Evolutionary conservation across 2,113 vertebrate genomes (phyloP).

Genomic region (Carlito syrichta): DNA sequence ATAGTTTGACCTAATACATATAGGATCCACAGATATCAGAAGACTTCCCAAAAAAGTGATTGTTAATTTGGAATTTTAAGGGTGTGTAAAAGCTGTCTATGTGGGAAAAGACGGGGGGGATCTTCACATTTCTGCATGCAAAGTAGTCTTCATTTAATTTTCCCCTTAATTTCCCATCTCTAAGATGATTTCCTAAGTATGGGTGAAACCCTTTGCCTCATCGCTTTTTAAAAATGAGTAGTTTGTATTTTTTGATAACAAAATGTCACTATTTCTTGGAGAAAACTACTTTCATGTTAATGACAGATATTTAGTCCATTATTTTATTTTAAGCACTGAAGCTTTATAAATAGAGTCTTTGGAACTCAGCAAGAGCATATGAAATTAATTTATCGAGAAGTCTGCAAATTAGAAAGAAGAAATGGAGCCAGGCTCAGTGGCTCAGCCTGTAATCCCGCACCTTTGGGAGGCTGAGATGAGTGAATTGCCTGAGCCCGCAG

Average conservation of each 20-base stretch:
- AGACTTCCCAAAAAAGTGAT: not conserved
- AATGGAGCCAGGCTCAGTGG: no score
- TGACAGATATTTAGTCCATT: not conserved
- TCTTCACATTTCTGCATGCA: not conserved
- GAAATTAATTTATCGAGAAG: not conserved
- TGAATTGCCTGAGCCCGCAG: no score
- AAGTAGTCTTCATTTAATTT: not conserved
- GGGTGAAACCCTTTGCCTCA: not conserved
- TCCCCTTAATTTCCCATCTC: not conserved
- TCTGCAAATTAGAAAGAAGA: not conserved
- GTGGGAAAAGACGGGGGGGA: not conserved
- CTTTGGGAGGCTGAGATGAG: no score
- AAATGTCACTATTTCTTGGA: not conserved
- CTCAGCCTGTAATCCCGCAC: no score
- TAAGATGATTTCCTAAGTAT: not conserved
- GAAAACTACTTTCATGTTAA: not conserved
- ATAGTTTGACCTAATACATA: not conserved
- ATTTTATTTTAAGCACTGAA: not conserved
- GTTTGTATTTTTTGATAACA: not conserved
- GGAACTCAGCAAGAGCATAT: not conserved
- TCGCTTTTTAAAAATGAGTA: not conserved
- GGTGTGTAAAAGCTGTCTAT: not conserved
- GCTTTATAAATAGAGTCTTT: not conserved
- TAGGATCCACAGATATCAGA: not conserved
- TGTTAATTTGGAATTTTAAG: not conserved